Percentiles rank a stretch among this genome's conserved stretches.
These are phyloP conservation scores for Ostrea denselamellosa DNA, from an alignment of 1,140 invertebrate genomes.

Conservation along the genomic window DNA sequence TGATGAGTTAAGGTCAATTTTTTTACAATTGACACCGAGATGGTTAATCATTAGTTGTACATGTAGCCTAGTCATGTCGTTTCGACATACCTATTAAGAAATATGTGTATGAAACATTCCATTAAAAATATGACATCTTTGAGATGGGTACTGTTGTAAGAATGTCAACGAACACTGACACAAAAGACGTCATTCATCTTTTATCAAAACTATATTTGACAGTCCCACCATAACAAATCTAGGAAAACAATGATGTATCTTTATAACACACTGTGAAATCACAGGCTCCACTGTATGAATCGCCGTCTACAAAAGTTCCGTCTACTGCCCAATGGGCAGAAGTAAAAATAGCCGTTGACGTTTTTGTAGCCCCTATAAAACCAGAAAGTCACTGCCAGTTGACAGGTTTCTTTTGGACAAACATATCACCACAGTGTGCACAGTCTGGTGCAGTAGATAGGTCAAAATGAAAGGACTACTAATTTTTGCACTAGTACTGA, in stretches of 20 bases:
- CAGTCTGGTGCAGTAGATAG: constrained; percentile 3
- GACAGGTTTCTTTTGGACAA: neutral
- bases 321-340: constrained; percentile 21
- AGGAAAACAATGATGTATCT: constrained; percentile 18
- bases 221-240: neutral
- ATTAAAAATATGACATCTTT: neutral
- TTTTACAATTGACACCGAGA: too few relatives aligned
- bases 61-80: too few relatives aligned
- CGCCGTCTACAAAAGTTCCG: neutral
- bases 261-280: neutral
- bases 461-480: constrained; percentile 33
- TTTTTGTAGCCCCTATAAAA: constrained; percentile 13
- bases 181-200: constrained; percentile 11
- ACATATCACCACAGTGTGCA: neutral
- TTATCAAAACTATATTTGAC: neutral
- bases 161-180: neutral
- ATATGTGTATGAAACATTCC: too few relatives aligned
- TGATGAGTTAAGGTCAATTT: too few relatives aligned
- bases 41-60: too few relatives aligned
- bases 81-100: too few relatives aligned
- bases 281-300: neutral
- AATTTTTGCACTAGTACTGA: constrained; percentile 15
- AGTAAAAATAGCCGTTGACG: neutral
- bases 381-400: neutral
- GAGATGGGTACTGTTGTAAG: neutral